Evolutionary conservation across 2,888 invertebrate species (phyloP), one percentile per base, ranked within the genome.

Genomic region (Drosophila bunnanda): DNA sequence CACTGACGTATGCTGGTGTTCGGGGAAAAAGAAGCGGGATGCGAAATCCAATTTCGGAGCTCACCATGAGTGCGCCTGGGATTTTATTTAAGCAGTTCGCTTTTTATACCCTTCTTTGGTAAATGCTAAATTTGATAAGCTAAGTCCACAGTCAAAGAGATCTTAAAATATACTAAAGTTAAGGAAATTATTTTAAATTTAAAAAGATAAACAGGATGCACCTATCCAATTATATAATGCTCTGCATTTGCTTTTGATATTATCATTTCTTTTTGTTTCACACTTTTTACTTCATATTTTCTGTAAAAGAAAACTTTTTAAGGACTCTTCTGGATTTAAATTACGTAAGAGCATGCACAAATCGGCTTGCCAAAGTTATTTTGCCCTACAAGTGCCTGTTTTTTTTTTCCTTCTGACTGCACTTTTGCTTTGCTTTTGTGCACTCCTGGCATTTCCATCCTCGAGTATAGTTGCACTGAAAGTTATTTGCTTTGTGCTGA

Each of bases 1-100:
- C 89, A 76, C 77, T 77, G 82, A 77, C 61, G 78, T 76, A 79
- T 76, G 64, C 60, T 48, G 76, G 62, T 60, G 68, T 60, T 60
- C 50, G 41, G 71, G 73, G 70, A 46, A 39, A 48, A 28, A 69
- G 68, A 28, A 71, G 66, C 13, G 68, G 62, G 39, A 17, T 69
- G 70, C 66, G 56, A 72, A 86, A 87, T 86, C 78, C 89, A 89
- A 87, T 87, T 87, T 83, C 77, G 77, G 64, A 60, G 59, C 59
- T 46, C 17, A 36, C 70, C 38, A 46, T 39, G 70, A 61, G 43
- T 55, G 68, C 68, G 66, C 64, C 60, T 72, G 61, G 79, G 57
- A 76, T 77, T 83, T 75, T 75, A 77, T 85, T 79, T 76, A 85
- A 80, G 80, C 64, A 82, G 59, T 22, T 39, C 34, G 43, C 39